phyloP scores from a whole-genome alignment of 2,113 vertebrate genomes.

The Marmota monax region DNA sequence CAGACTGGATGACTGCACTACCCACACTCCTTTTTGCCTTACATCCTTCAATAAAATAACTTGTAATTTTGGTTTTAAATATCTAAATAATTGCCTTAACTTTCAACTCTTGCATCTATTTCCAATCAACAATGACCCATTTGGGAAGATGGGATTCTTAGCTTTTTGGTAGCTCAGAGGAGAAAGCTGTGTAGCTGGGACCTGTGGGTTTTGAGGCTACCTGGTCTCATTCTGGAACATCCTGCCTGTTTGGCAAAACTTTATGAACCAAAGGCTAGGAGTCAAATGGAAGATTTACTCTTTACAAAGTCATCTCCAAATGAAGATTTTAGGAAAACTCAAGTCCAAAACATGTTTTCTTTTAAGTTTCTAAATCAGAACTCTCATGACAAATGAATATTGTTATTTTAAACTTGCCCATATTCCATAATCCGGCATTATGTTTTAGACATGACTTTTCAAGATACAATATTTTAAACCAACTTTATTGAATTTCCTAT shows the following conservation, averaged over 20 bases:
- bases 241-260: background rate
- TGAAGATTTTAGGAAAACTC: constrained; percentile 38
- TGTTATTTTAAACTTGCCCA: background rate
- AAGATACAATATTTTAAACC: background rate
- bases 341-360: background rate
- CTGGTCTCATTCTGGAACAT: background rate
- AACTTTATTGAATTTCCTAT: background rate
- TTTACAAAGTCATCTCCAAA: background rate
- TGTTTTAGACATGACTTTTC: background rate
- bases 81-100: background rate
- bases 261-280: background rate
- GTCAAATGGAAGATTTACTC: background rate
- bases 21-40: background rate
- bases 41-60: background rate
- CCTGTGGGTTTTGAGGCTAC: background rate
- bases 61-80: background rate
- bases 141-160: background rate
- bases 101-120: background rate
- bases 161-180: background rate
- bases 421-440: background rate
- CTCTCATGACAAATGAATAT: background rate
- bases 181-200: background rate
- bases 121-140: background rate
- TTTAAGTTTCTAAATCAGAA: constrained; percentile 9
- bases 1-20: background rate